Base-by-base conservation (phyloP, 2,797 vertebrate genomes). In the Myotis pilosus region DNA sequence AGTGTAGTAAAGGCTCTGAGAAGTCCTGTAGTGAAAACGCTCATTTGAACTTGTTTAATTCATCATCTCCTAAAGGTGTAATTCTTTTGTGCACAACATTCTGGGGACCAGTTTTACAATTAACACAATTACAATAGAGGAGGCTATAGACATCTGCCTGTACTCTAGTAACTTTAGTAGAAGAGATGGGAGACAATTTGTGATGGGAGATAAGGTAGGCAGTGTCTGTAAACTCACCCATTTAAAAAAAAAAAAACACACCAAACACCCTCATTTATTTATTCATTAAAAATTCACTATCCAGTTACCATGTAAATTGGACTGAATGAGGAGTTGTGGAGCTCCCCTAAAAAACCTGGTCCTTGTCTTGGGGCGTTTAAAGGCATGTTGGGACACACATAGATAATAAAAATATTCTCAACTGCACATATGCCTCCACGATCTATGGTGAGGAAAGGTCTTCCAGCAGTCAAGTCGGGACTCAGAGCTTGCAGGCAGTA, bases 21-120 rank as follows among this genome's bases (percentile, higher is more conserved):
- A 97, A 96, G 80, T 88, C 80, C 87, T 95, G 33, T 75, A 93
- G 33, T 81, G 23, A 85, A 90, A 89, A 89, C 38, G 33, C 47
- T 28, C 78, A 41, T 68, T 94, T 72, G 33, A 85, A 86, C 44
- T 78, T 82, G 49, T 92, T 95, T 87, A 87, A 87, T 22, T 91
- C 68, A 69, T 28, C 47, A 83, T 78, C 87, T 93, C 47, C 49
- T 81, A 74, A 87, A 82, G 49, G 87, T 66, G 13, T 72, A 69
- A 85, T 94, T 95, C 41, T 78, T 94, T 80, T 71, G n/a, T 71
- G 69, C 20, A 92, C 36, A 92, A 72, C 69, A 55, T 94, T 92
- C 47, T 36, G 23, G 87, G 33, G 25, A 81, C 23, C 69, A 76
- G 33, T 86, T 96, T 93, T 57, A 88, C 78, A 93, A n/a, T 92